These are phyloP conservation scores for Orestias chungarensis DNA, from an alignment of 2,797 vertebrate genomes.

Conservation along the genomic window DNA sequence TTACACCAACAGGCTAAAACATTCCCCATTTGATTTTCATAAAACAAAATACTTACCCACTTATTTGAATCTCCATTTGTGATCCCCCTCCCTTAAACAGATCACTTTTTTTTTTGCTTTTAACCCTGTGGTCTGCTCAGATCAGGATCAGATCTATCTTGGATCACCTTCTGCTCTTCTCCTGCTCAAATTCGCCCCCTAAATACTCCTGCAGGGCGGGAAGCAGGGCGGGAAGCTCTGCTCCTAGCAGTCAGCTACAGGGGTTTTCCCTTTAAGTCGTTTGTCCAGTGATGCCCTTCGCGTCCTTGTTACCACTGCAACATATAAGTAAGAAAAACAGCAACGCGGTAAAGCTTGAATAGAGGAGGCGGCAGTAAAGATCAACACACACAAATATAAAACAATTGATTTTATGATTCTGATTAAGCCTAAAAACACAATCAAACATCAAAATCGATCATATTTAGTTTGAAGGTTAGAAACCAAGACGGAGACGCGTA, in stretches of 20 bases:
- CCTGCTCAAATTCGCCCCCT: slow-evolving; percentile 44
- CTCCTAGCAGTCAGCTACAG: slow-evolving; percentile 65
- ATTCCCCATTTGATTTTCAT: background rate
- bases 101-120: background rate
- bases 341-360: slow-evolving; percentile 22
- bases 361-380: slow-evolving; percentile 35
- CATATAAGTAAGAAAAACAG: slow-evolving; percentile 32
- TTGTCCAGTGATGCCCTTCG: slow-evolving; percentile 50
- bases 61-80: slow-evolving; percentile 35
- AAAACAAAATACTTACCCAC: slow-evolving; percentile 48
- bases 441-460: background rate
- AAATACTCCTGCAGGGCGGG: slow-evolving; percentile 79
- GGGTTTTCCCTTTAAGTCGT: slow-evolving; percentile 14
- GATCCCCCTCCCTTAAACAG: slow-evolving; percentile 18
- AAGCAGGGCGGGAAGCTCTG: slow-evolving; percentile 80
- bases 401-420: no score
- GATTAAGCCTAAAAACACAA: background rate
- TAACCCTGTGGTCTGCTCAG: background rate
- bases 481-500: no score
- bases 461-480: no score
- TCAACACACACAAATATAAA: no score
- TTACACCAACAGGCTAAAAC: background rate
- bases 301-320: slow-evolving; percentile 66
- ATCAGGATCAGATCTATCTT: slow-evolving; percentile 8
- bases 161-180: slow-evolving; percentile 51